These are phyloP conservation scores for Drosophila tani DNA, from an alignment of 1,140 invertebrate species.

Conservation along the genomic window DNA sequence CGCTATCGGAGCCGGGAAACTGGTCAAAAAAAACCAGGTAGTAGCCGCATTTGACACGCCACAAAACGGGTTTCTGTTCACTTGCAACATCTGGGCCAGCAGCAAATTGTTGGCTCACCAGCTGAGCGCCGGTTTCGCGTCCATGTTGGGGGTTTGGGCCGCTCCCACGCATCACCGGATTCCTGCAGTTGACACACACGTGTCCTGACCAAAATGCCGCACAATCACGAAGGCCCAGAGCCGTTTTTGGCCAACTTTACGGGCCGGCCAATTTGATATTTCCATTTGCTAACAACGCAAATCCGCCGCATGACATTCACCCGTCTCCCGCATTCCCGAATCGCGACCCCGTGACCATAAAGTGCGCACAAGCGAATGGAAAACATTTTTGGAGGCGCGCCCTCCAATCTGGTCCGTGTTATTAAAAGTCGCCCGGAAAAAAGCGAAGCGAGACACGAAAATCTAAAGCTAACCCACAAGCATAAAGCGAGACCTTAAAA, in stretches of 20 bases:
- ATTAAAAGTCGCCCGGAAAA: slow-evolving; percentile 43
- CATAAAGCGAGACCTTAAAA: slow-evolving; percentile 69
- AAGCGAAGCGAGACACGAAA: slow-evolving; percentile 17
- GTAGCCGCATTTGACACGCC: slow-evolving; percentile 69
- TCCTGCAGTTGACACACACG: slow-evolving; percentile 32
- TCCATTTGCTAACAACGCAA: slow-evolving; percentile 49
- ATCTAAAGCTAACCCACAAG: slow-evolving; percentile 45
- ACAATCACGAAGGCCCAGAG: slow-evolving; percentile 45
- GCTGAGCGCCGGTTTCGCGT: slow-evolving; percentile 38
- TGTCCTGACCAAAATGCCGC: slow-evolving; percentile 45
- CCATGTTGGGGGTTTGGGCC: background rate
- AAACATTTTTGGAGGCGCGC: slow-evolving; percentile 36
- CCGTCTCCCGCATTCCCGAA: slow-evolving; percentile 14
- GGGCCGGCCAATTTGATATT: slow-evolving; percentile 43
- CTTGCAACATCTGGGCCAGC: slow-evolving; percentile 66
- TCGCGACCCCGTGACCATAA: slow-evolving; percentile 54
- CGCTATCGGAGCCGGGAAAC: slow-evolving; percentile 12
- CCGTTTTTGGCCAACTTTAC: slow-evolving; percentile 16
- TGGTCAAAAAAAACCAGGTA: slow-evolving; percentile 38
- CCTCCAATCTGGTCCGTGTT: slow-evolving; percentile 42
- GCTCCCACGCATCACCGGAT: slow-evolving; percentile 32
- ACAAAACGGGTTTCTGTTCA: slow-evolving; percentile 63
- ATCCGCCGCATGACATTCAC: slow-evolving; percentile 46
- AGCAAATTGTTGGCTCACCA: slow-evolving; percentile 45
- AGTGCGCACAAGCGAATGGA: slow-evolving; percentile 61